phyloP scores from a whole-genome alignment of 1,140 invertebrate genomes.

The Drosophila lowei region DNA sequence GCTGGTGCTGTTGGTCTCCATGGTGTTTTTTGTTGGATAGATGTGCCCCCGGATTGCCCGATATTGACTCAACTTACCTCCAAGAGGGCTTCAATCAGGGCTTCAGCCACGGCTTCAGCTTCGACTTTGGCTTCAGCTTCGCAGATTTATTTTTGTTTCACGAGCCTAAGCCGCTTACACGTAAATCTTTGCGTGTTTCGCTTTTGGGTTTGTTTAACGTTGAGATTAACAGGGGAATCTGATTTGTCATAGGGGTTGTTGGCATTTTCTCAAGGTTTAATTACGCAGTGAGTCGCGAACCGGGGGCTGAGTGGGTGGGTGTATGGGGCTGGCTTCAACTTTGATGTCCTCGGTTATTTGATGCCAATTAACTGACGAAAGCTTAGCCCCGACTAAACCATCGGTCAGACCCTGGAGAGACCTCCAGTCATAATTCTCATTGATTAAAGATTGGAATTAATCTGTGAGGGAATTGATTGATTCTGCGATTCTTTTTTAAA shows the following conservation, averaged over 20 bases:
- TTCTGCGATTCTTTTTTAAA: background rate
- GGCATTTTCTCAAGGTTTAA: slow-evolving; percentile 52
- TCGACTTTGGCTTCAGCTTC: slow-evolving; percentile 31
- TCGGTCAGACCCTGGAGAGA: background rate
- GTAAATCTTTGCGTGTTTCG: slow-evolving; percentile 74
- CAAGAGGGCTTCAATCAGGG: slow-evolving; percentile 13
- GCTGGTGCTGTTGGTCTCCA: slow-evolving; percentile 23
- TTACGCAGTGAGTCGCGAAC: slow-evolving; percentile 25
- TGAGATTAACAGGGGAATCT: slow-evolving; percentile 65
- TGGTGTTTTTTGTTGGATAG: slow-evolving; percentile 2
- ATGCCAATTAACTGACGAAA: slow-evolving; percentile 65
- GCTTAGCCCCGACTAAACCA: slow-evolving; percentile 24
- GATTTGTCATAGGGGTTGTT: slow-evolving; percentile 67
- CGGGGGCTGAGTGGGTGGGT: slow-evolving; percentile 7
- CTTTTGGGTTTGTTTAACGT: slow-evolving; percentile 68
- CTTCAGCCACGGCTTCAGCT: background rate
- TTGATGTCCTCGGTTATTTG: slow-evolving; percentile 60
- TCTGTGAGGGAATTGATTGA: slow-evolving; percentile 12
- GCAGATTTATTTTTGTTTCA: slow-evolving; percentile 48
- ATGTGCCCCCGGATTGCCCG: slow-evolving; percentile 18
- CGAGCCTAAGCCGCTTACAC: slow-evolving; percentile 62
- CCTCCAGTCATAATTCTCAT: background rate
- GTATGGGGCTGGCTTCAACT: slow-evolving; percentile 36
- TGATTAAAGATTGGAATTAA: slow-evolving; percentile 21
- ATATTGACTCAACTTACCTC: slow-evolving; percentile 51